Evolutionary conservation across 2,888 invertebrate genomes (phyloP).

Genomic region (Acanthopleura granulata): DNA sequence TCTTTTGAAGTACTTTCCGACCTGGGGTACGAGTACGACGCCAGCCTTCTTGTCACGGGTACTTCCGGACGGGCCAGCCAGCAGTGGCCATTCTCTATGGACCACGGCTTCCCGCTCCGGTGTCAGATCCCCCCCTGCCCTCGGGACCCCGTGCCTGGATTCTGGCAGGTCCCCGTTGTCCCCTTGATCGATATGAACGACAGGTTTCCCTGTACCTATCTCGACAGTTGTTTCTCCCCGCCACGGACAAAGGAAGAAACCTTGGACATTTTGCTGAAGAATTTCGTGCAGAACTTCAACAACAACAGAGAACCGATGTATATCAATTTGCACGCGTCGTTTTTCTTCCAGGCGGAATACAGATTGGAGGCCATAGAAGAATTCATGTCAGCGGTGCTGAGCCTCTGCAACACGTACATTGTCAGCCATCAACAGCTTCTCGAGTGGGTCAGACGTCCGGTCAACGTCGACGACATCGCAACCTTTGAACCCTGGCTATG

Average conservation of each 20-base stretch:
- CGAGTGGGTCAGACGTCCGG: conserved; percentile 24
- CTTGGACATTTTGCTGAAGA: conserved; percentile 75
- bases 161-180: conserved; percentile 77
- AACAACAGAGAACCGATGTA: conserved; percentile 81
- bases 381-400: conserved; percentile 23
- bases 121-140: conserved; percentile 11
- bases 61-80: neutral
- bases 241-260: conserved; percentile 23
- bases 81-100: conserved; percentile 19
- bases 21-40: neutral
- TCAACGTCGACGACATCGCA: neutral
- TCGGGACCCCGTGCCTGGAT: conserved; percentile 66
- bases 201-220: conserved; percentile 30
- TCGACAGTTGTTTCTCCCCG: conserved; percentile 21
- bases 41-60: conserved; percentile 32
- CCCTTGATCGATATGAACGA: conserved; percentile 24
- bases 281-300: conserved; percentile 80
- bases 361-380: conserved; percentile 23
- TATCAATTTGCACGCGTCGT: conserved; percentile 83
- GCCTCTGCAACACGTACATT: conserved; percentile 25
- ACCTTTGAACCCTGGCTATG: conserved; percentile 9
- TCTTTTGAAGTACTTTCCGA: neutral
- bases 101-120: neutral
- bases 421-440: conserved; percentile 24
- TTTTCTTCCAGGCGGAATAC: conserved; percentile 78